Evolutionary conservation across 2,797 vertebrate species (phyloP).

Genomic region (Aeoliscus strigatus): DNA sequence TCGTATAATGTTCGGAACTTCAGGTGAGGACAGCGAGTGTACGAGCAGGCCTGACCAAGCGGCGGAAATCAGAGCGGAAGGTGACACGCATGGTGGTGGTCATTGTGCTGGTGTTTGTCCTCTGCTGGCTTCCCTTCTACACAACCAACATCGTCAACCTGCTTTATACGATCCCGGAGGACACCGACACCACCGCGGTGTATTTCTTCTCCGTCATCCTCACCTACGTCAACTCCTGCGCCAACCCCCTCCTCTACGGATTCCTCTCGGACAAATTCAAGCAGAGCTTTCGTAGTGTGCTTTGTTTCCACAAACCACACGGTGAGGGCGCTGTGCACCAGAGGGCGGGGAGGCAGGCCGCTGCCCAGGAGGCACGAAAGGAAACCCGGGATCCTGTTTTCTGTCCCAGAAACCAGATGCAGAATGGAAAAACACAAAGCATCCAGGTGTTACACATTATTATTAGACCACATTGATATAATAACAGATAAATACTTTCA

Average conservation of each 20-base stretch:
- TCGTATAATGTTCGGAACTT: constrained; percentile 19
- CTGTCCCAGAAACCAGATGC: constrained; percentile 33
- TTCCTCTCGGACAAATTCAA: constrained; percentile 93
- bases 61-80: constrained; percentile 83
- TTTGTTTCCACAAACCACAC: constrained; percentile 69
- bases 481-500: no score
- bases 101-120: constrained; percentile 87
- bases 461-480: no score
- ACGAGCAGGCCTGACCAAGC: constrained; percentile 75
- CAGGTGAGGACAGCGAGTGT: constrained; percentile 81
- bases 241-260: constrained; percentile 89
- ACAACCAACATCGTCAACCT: constrained; percentile 87
- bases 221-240: constrained; percentile 93
- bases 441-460: constrained; percentile 59
- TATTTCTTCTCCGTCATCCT: constrained; percentile 87
- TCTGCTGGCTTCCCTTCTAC: constrained; percentile 95
- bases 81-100: constrained; percentile 95
- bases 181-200: constrained; percentile 63
- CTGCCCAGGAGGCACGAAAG: constrained; percentile 55
- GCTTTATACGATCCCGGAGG: constrained; percentile 82
- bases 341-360: constrained; percentile 7
- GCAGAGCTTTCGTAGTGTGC: constrained; percentile 77
- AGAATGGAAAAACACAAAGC: constrained; percentile 73
- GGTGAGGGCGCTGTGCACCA: constrained; percentile 24
- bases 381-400: constrained; percentile 60